A percentile compares a stretch with the other conserved stretches of the same genome.
Evolutionary conservation across 2,113 vertebrate genomes (phyloP).

Genomic region (Syrmaticus mikado): DNA sequence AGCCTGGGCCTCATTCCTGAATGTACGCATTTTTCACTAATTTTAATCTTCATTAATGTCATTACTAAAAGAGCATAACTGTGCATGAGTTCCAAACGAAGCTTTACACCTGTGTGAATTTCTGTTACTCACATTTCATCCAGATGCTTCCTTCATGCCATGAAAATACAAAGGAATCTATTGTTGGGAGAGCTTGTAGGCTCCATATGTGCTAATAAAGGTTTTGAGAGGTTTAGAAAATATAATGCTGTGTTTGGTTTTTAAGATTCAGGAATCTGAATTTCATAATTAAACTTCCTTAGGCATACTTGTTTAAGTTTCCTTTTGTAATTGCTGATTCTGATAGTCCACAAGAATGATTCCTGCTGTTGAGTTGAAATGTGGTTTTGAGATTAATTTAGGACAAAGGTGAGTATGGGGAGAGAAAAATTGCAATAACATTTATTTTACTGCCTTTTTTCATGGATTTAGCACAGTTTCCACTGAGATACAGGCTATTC

Average conservation of each 20-base stretch:
- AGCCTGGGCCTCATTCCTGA: not conserved
- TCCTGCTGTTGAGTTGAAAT: not conserved
- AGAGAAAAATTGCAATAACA: not conserved
- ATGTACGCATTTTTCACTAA: not conserved
- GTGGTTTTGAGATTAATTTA: conserved; percentile 18
- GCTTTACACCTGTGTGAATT: conserved; percentile 28
- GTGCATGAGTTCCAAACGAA: not conserved
- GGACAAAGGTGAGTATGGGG: not conserved
- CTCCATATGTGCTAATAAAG: not conserved
- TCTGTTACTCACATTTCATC: conserved; percentile 57
- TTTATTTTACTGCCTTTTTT: not conserved
- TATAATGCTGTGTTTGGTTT: not conserved
- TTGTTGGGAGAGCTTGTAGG: conserved; percentile 15
- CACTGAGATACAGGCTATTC: conserved; percentile 20
- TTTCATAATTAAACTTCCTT: conserved; percentile 2
- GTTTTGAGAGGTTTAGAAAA: conserved; percentile 36
- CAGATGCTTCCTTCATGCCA: conserved; percentile 46
- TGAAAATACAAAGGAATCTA: conserved; percentile 46
- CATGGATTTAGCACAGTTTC: not conserved
- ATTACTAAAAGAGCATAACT: not conserved
- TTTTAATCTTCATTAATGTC: conserved; percentile 16
- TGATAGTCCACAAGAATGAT: not conserved
- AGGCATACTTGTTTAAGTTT: not conserved
- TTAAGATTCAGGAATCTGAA: conserved; percentile 31
- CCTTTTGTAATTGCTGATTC: not conserved